These are phyloP conservation scores for Connochaetes taurinus DNA, from an alignment of 2,113 vertebrate genomes.

Conservation along the genomic window DNA sequence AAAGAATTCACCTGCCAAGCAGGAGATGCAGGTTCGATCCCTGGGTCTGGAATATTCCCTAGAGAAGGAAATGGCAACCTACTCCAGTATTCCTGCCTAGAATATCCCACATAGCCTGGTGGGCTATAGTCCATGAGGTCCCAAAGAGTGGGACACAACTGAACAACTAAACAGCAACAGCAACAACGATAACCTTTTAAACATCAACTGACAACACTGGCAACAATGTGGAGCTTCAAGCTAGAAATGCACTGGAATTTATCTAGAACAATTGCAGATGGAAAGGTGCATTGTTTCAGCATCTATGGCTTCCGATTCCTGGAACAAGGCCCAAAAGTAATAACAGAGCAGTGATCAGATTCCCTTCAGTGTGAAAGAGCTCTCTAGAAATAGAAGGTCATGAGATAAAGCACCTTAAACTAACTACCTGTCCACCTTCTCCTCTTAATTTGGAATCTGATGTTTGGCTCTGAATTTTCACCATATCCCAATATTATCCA, in stretches of 20 bases:
- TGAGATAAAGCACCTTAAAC: neutral
- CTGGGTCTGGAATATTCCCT: neutral
- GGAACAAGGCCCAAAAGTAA: neutral
- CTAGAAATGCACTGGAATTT: neutral
- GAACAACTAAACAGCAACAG: neutral
- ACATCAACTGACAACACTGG: neutral
- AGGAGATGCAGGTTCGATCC: neutral
- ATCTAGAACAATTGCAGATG: neutral
- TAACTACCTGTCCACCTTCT: neutral
- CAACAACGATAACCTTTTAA: conserved; percentile 11
- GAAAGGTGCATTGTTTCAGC: neutral
- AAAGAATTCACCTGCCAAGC: neutral
- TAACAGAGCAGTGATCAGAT: neutral
- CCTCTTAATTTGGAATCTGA: neutral
- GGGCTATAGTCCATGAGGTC: neutral
- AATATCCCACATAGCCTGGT: neutral
- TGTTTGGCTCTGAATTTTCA: neutral
- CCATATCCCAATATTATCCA: neutral
- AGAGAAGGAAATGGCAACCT: neutral
- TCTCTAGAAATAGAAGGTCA: neutral
- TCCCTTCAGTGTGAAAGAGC: neutral
- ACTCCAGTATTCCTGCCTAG: neutral
- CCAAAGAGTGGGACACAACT: neutral
- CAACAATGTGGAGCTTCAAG: conserved; percentile 25
- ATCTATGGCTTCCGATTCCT: neutral